Conservation (phyloP, 2,113 vertebrate species). For the Ceyx melanurus region DNA sequence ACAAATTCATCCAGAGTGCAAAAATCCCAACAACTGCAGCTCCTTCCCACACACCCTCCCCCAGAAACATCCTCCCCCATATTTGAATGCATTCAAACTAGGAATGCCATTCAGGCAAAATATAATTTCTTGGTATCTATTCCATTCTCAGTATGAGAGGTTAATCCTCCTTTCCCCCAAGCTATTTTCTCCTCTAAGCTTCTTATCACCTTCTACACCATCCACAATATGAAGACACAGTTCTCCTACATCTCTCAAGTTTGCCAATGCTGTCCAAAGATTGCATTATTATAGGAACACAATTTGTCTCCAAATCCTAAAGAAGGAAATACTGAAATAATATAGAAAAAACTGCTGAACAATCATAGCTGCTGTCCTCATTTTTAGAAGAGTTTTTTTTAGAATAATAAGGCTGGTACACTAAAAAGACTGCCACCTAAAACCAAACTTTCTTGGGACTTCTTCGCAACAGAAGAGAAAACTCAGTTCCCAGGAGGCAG, state of each 20-base stretch:
- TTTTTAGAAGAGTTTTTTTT: neutral
- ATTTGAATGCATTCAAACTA: slow-evolving; percentile 27
- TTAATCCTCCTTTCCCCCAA: slow-evolving; percentile 36
- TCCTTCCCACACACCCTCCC: neutral
- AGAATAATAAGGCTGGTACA: neutral
- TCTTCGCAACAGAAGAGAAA: neutral
- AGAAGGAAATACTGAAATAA: neutral
- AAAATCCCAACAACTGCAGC: neutral
- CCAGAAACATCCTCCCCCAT: neutral
- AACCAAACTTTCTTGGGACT: neutral
- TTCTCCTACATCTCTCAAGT: neutral
- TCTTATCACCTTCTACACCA: slow-evolving; percentile 44
- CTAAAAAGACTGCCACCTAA: neutral
- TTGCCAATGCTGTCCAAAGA: neutral
- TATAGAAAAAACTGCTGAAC: neutral
- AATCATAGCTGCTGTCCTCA: neutral
- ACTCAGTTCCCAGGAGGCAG: neutral
- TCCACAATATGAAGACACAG: neutral
- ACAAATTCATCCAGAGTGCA: neutral
- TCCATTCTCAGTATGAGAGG: slow-evolving; percentile 6
- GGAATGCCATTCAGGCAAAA: slow-evolving; percentile 18
- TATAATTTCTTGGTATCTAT: slow-evolving; percentile 26
- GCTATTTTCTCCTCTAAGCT: slow-evolving; percentile 53
- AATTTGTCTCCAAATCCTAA: neutral
- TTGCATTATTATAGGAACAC: neutral